Percentiles rank a stretch among this genome's conserved stretches.
phyloP scores from a whole-genome alignment of 2,113 vertebrate species.

The Gallinago jamesoni region DNA sequence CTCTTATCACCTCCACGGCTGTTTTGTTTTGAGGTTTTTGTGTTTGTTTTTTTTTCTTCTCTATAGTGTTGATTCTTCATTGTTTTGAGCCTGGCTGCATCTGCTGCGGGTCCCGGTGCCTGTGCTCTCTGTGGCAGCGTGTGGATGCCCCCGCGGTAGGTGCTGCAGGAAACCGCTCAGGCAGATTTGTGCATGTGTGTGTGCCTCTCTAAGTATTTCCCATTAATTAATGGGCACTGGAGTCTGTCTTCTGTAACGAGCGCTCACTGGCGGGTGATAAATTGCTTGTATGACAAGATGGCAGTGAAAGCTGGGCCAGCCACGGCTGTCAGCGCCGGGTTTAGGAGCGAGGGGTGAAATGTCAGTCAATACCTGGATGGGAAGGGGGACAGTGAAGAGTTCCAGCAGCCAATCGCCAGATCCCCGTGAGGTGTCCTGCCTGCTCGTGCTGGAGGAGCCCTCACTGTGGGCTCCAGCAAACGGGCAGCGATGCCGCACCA shows the following conservation, averaged over 20 bases:
- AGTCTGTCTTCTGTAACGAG: slow-evolving; percentile 45
- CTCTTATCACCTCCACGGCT: neutral
- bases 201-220: slow-evolving; percentile 26
- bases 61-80: neutral
- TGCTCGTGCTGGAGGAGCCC: neutral
- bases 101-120: neutral
- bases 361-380: neutral
- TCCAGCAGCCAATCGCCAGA: neutral
- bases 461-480: neutral
- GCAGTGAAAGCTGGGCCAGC: neutral
- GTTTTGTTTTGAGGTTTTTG: too few species aligned
- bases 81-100: neutral
- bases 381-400: neutral
- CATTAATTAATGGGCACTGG: slow-evolving; percentile 54
- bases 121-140: neutral
- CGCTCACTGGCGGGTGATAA: slow-evolving; percentile 2
- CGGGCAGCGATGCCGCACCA: neutral
- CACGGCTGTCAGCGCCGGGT: fast-evolving
- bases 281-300: slow-evolving; percentile 36
- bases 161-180: neutral
- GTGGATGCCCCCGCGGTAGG: fast-evolving
- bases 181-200: slow-evolving; percentile 3
- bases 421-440: fast-evolving
- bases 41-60: neutral
- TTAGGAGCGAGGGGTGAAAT: neutral